phyloP scores from a whole-genome alignment of 2,113 vertebrate species.

The Indri indri region DNA sequence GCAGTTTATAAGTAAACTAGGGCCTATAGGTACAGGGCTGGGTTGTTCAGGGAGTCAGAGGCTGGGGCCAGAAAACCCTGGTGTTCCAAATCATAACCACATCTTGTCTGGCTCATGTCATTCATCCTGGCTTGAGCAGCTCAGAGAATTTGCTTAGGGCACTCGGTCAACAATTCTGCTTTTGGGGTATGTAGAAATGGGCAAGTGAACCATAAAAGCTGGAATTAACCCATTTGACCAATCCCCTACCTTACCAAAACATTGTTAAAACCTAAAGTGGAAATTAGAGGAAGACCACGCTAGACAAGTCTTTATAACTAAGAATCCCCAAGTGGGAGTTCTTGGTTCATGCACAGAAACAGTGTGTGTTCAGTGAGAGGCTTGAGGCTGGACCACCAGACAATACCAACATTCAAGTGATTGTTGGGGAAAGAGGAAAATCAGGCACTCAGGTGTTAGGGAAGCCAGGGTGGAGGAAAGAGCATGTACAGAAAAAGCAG shows the following conservation, averaged over 20 bases:
- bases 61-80: not conserved
- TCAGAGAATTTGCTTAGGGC: not conserved
- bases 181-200: not conserved
- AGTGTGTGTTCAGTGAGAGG: not conserved
- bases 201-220: not conserved
- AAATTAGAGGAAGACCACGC: not conserved
- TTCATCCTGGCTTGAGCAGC: not conserved
- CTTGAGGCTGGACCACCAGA: not conserved
- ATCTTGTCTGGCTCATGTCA: fast-evolving
- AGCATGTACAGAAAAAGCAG: not conserved
- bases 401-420: not conserved
- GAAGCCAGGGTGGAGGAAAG: not conserved
- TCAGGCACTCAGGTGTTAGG: not conserved
- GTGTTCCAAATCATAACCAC: not conserved
- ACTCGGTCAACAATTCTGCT: not conserved
- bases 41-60: not conserved
- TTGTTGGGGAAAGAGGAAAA: not conserved
- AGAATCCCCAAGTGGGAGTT: not conserved
- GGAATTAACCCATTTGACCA: not conserved
- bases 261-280: not conserved
- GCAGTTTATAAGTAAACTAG: not conserved
- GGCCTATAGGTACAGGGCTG: no score
- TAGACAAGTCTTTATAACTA: not conserved
- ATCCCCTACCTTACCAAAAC: not conserved
- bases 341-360: not conserved